A percentile compares a stretch with the other conserved stretches of the same genome.
Conservation (phyloP, 2,113 vertebrate genomes). For the Callionymus lyra region DNA sequence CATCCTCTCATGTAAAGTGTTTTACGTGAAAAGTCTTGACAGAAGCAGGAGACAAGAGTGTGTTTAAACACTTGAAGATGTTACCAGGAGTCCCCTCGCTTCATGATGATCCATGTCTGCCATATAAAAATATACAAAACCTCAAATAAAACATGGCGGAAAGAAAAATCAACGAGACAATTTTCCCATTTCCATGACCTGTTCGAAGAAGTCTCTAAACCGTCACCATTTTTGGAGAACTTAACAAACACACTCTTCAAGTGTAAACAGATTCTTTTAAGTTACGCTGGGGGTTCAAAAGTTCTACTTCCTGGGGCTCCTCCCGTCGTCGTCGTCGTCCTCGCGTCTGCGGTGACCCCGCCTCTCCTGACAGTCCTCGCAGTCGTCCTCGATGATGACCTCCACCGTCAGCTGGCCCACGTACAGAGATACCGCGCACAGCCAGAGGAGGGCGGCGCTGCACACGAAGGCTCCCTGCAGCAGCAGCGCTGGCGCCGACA, state of each 20-base stretch:
- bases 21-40: too few species aligned
- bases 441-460: conserved; percentile 76
- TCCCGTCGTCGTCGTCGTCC: conserved; percentile 35
- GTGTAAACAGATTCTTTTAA: neutral
- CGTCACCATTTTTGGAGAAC: neutral
- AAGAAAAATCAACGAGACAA: too few species aligned
- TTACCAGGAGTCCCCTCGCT: too few species aligned
- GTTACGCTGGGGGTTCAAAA: too few species aligned
- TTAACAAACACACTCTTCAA: conserved; percentile 8
- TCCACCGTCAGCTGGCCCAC: conserved; percentile 81
- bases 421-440: conserved; percentile 82
- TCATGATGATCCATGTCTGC: too few species aligned
- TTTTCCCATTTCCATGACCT: too few species aligned
- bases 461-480: conserved; percentile 63
- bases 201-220: too few species aligned
- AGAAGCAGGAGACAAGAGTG: too few species aligned
- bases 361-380: conserved; percentile 49
- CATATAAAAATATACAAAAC: too few species aligned
- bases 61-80: too few species aligned
- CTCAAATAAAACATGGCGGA: too few species aligned
- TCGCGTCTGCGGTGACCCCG: conserved; percentile 20
- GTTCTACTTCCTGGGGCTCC: conserved; percentile 53
- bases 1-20: too few species aligned
- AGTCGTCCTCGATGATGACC: conserved; percentile 67
- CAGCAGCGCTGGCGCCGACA: conserved; percentile 66